Conservation (phyloP, 2,113 vertebrate genomes). For the Apteryx mantelli region DNA sequence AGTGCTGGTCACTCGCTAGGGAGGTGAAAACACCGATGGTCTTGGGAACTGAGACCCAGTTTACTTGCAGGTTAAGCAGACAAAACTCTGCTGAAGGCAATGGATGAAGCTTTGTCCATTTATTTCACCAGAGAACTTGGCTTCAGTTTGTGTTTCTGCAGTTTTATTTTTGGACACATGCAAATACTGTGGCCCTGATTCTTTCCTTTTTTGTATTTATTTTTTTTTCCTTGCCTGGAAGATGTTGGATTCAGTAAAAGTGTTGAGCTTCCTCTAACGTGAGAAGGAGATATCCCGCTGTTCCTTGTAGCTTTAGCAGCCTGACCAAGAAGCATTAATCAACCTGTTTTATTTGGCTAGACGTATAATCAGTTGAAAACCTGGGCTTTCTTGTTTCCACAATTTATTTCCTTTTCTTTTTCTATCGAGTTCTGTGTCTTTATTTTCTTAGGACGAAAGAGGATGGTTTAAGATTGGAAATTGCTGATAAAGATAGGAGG, state of each 20-base stretch:
- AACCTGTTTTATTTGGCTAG: conserved; percentile 12
- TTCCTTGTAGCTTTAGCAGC: background rate
- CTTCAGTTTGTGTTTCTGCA: background rate
- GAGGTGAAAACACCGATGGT: background rate
- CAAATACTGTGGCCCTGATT: background rate
- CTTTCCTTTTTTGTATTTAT: background rate
- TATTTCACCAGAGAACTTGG: background rate
- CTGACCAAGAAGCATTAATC: conserved; percentile 1
- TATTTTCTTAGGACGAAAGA: background rate
- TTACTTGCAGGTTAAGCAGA: background rate
- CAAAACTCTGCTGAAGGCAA: background rate
- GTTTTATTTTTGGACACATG: background rate
- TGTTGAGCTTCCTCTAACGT: background rate
- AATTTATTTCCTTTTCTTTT: background rate
- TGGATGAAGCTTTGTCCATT: background rate
- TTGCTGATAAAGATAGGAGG: background rate
- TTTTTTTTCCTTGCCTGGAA: background rate
- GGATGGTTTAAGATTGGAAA: background rate
- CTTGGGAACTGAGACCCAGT: background rate
- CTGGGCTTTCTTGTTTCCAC: background rate
- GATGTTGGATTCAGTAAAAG: background rate
- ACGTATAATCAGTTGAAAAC: background rate
- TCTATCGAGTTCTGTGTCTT: background rate
- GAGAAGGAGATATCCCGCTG: background rate
- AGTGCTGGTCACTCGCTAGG: background rate